Conservation (phyloP, 2,888 invertebrate species). For the Villa cingulata region DNA sequence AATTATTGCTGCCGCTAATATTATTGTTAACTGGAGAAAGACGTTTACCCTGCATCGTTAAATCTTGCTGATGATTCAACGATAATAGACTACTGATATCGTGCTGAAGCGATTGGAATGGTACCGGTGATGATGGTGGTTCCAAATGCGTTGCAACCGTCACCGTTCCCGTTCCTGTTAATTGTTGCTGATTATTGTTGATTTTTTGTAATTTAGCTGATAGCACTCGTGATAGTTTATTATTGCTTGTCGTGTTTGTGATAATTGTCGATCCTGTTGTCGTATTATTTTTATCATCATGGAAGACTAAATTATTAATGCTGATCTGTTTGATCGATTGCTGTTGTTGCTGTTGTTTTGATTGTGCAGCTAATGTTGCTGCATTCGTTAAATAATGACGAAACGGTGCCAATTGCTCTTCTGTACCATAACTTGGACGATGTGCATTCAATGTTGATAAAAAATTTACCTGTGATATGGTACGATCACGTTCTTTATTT, state of each 20-base stretch:
- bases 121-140: slow-evolving; percentile 25
- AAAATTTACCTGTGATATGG: slow-evolving; percentile 8
- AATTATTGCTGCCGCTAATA: background rate
- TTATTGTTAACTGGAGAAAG: slow-evolving; percentile 11
- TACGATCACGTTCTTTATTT: slow-evolving; percentile 9
- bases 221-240: slow-evolving; percentile 8
- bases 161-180: background rate
- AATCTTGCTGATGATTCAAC: slow-evolving; percentile 19
- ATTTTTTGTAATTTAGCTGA: slow-evolving; percentile 14
- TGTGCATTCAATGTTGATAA: slow-evolving; percentile 8
- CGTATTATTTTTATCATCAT: slow-evolving; percentile 2
- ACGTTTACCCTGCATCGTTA: slow-evolving; percentile 7
- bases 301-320: slow-evolving; percentile 15
- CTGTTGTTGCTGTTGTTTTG: background rate
- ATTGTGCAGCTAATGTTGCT: background rate
- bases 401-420: slow-evolving; percentile 11
- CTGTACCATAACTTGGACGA: slow-evolving; percentile 7
- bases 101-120: slow-evolving; percentile 30
- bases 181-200: slow-evolving; percentile 3
- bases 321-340: slow-evolving; percentile 13
- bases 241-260: background rate
- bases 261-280: background rate
- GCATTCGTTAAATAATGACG: slow-evolving; percentile 11
- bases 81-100: slow-evolving; percentile 3
- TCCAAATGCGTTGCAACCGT: slow-evolving; percentile 9